Evolutionary conservation across 2,888 invertebrate species (phyloP).

Genomic region (Hirtodrosophila duncani): DNA sequence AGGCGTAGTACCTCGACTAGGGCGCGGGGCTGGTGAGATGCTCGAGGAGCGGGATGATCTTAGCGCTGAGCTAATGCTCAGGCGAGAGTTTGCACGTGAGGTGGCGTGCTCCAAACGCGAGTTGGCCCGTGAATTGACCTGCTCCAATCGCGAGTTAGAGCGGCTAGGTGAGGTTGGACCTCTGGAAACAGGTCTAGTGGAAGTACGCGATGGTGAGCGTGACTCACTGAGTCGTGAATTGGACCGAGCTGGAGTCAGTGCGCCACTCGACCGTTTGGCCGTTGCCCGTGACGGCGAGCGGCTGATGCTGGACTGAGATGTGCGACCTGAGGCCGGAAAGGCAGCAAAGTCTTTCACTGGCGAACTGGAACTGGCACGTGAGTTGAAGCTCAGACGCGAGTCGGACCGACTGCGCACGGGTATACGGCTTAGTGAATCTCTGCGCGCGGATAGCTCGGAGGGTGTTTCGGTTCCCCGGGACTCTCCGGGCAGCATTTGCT

Average conservation of each 20-base stretch:
- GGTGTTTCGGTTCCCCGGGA: too few species aligned
- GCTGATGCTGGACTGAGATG: constrained; percentile 58
- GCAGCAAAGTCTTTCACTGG: constrained; percentile 61
- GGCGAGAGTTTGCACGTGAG: constrained; percentile 58
- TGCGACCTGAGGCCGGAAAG: constrained; percentile 54
- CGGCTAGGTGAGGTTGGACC: constrained; percentile 18
- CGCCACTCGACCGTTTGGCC: constrained; percentile 30
- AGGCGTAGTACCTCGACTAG: constrained; percentile 42
- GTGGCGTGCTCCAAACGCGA: constrained; percentile 49
- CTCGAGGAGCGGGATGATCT: constrained; percentile 61
- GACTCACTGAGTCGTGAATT: too few species aligned
- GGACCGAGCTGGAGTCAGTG: constrained; percentile 33
- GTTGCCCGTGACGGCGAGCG: constrained; percentile 64
- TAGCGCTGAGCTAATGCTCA: constrained; percentile 63
- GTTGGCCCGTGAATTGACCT: constrained; percentile 60
- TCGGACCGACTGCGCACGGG: constrained; percentile 64
- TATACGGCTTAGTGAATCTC: constrained; percentile 75
- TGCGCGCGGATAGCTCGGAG: constrained; percentile 54
- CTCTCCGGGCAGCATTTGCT: too few species aligned
- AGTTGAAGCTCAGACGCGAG: constrained; percentile 42
- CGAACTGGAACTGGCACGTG: constrained; percentile 64
- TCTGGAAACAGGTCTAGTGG: constrained; percentile 57
- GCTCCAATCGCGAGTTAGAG: too few species aligned
- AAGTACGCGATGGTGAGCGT: constrained; percentile 33
- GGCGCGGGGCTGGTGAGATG: constrained; percentile 50